These are phyloP conservation scores for Chymomyza fuscimana DNA, from an alignment of 2,888 invertebrate genomes.

Conservation along the genomic window DNA sequence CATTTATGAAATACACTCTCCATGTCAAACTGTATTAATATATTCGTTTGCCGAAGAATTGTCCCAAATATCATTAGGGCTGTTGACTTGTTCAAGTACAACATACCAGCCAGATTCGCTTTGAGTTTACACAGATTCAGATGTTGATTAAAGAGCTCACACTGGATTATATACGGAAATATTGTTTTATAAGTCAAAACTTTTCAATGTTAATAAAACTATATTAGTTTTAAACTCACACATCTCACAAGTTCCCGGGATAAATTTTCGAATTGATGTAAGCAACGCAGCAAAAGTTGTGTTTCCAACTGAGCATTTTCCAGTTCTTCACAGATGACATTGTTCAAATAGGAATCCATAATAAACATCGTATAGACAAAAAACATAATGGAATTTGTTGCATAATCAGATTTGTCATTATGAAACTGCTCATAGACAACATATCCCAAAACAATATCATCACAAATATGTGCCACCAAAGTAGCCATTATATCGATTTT, in stretches of 20 bases:
- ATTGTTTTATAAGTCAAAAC: neutral
- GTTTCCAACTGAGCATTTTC: neutral
- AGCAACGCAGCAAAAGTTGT: neutral
- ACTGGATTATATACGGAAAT: neutral
- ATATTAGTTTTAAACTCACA: neutral
- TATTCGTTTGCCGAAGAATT: neutral
- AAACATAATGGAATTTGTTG: neutral
- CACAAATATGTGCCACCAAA: neutral
- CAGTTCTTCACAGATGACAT: neutral
- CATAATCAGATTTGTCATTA: neutral
- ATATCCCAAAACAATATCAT: slow-evolving; percentile 5
- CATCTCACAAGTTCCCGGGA: neutral
- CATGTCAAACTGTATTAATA: neutral
- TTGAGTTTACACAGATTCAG: neutral
- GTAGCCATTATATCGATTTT: neutral
- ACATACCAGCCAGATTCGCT: neutral
- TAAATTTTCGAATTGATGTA: neutral
- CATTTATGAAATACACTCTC: neutral
- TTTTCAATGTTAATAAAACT: neutral
- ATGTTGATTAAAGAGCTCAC: neutral
- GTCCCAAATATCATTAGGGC: neutral
- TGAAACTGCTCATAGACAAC: neutral
- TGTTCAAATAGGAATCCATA: neutral
- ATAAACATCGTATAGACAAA: neutral
- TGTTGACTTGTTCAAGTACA: neutral